Base-by-base conservation (phyloP, 2,888 invertebrate species). In the Lochmaea capreae region DNA sequence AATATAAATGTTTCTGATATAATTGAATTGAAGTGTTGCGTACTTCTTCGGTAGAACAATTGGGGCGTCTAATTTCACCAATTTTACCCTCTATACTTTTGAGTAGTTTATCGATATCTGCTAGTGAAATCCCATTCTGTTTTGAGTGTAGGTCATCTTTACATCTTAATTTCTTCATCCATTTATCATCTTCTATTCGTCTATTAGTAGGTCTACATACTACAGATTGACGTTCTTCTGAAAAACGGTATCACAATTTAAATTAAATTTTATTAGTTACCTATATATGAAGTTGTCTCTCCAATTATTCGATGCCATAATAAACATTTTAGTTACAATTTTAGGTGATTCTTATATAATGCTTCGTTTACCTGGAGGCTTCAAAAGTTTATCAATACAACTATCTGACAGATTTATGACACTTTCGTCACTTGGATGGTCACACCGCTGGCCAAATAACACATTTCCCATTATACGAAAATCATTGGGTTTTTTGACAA, bases 101-200 rank as follows among this genome's bases (percentile, higher is more conserved):
- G 3, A 79, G 65, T 49, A 84, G 73, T 57, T 78, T 75, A 43
- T 83, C 74, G 71, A 85, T 81, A 66, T 73, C 74, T 63, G 80
- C 78, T 26, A 78, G 10, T 1, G 81, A 82, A n/a, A 86, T 87
- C 86, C 89, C 89, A 70, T 85, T 87, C 77, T 85, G 84, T 76
- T 88, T 87, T 0, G 89, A 88, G 80, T 90, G 90, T 26, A 80
- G 86, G 18, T 90, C 89, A 76, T 90, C 90, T 80, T 90, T 79
- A 65, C 87, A 87, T 75, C 78, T 80, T 54, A 84, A 71, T 74
- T 77, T 79, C 66, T 77, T 77, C 72, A 79, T 80, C 80, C 79
- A 79, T 67, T 76, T 76, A 61, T 70, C 76, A 42, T 80, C 78
- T 57, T 68, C 12, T 5, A 63, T 43, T n/a, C 62, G 33, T 16